Conservation (phyloP, 1,140 invertebrate genomes). For the Heliconius nattereri region DNA sequence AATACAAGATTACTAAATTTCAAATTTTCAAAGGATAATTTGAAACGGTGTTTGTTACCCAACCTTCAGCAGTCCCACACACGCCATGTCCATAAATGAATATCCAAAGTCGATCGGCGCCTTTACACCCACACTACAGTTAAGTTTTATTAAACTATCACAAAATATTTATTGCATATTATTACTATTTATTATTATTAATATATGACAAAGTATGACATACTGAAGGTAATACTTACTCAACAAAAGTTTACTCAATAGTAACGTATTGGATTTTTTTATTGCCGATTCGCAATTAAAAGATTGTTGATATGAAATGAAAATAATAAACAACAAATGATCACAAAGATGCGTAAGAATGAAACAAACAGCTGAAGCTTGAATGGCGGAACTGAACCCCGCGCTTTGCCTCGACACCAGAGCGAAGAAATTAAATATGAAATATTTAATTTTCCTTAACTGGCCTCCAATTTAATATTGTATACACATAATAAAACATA, state of each 20-base stretch:
- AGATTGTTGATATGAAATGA: background rate
- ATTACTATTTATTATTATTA: background rate
- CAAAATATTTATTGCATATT: constrained; percentile 18
- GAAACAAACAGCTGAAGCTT: background rate
- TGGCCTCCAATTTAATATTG: background rate
- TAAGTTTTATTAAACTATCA: constrained; percentile 26
- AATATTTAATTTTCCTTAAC: too few relatives aligned
- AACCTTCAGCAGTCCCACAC: constrained; percentile 36
- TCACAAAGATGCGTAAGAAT: too few relatives aligned
- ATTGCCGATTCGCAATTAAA: background rate
- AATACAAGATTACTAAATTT: background rate
- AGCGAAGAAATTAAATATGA: too few relatives aligned
- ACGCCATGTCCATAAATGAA: constrained; percentile 33
- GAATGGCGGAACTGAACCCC: too few relatives aligned
- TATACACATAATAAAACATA: background rate
- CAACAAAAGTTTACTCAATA: too few relatives aligned
- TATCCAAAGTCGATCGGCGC: constrained; percentile 30
- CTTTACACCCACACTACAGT: constrained; percentile 39
- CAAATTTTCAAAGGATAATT: constrained; percentile 11
- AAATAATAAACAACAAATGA: background rate
- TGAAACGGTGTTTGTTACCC: constrained; percentile 19
- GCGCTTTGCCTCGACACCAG: too few relatives aligned
- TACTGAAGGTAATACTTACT: background rate
- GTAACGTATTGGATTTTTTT: too few relatives aligned
- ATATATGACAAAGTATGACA: background rate